Conservation (phyloP, 2,888 invertebrate genomes). For the Chalcosyrphus nemorum region DNA sequence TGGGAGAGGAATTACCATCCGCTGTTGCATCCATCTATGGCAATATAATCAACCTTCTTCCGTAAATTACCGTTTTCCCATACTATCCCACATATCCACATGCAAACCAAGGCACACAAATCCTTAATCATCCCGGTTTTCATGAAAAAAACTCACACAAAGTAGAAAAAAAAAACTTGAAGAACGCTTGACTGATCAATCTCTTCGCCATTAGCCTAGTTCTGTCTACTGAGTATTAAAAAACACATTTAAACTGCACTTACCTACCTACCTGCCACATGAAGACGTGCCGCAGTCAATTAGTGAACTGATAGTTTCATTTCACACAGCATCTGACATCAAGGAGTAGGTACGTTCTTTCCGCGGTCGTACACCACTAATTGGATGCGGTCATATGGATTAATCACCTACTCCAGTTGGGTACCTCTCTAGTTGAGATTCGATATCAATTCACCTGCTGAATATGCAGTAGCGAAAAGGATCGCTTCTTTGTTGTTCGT, state of each 20-base stretch:
- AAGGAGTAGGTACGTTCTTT: conserved; percentile 9
- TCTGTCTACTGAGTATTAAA: conserved; percentile 16
- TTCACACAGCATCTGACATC: background rate
- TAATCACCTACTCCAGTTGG: conserved; percentile 38
- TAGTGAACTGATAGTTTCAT: conserved; percentile 32
- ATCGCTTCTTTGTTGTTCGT: background rate
- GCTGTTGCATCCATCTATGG: too few species aligned
- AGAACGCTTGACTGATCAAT: conserved; percentile 9
- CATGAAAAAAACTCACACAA: background rate
- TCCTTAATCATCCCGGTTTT: background rate
- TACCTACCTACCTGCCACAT: conserved; percentile 2
- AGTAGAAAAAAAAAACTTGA: too few species aligned
- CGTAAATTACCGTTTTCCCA: too few species aligned
- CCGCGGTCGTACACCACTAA: conserved; percentile 18
- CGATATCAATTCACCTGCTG: conserved; percentile 36
- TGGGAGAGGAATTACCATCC: too few species aligned
- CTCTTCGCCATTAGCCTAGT: conserved; percentile 51
- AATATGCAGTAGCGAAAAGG: conserved; percentile 8
- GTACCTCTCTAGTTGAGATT: background rate
- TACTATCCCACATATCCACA: background rate
- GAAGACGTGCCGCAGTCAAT: conserved; percentile 52
- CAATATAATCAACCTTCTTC: too few species aligned
- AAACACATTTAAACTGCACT: background rate
- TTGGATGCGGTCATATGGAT: conserved; percentile 39
- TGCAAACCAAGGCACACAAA: background rate